These are phyloP conservation scores for Notodonta ziczac DNA, from an alignment of 2,888 invertebrate species.

Conservation along the genomic window DNA sequence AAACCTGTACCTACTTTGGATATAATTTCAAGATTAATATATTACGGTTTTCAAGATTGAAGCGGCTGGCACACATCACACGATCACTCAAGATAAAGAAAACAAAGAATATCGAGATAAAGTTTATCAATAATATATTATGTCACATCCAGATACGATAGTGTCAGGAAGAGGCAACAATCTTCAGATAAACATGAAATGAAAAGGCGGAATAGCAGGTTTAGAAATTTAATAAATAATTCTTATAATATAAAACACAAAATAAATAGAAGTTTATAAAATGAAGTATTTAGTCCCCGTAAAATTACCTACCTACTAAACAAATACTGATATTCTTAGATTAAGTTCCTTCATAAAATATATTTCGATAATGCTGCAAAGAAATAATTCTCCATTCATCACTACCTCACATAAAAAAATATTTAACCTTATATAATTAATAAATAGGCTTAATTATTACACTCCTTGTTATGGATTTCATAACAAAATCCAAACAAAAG, in stretches of 20 bases:
- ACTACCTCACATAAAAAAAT: neutral
- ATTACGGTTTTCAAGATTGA: too few relatives aligned
- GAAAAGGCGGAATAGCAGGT: neutral
- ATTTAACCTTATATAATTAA: neutral
- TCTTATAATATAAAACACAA: neutral
- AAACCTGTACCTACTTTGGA: too few relatives aligned
- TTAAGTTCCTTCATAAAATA: neutral
- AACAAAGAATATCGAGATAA: neutral
- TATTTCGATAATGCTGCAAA: neutral
- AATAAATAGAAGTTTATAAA: neutral
- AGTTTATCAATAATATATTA: neutral
- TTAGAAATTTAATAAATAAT: neutral
- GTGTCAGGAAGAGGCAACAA: neutral
- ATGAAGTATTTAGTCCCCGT: slow-evolving; percentile 4
- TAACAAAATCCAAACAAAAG: slow-evolving; percentile 4
- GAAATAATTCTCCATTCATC: neutral
- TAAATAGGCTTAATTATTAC: slow-evolving; percentile 1
- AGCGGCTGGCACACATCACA: too few relatives aligned
- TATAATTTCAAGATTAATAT: too few relatives aligned
- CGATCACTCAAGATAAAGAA: neutral
- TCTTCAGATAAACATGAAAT: neutral
- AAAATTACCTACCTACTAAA: neutral
- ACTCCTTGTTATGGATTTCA: slow-evolving; percentile 37
- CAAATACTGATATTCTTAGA: neutral
- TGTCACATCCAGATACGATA: neutral